Evolutionary conservation across 1,140 invertebrate species (phyloP).

Genomic region (Anadara kagoshimensis): DNA sequence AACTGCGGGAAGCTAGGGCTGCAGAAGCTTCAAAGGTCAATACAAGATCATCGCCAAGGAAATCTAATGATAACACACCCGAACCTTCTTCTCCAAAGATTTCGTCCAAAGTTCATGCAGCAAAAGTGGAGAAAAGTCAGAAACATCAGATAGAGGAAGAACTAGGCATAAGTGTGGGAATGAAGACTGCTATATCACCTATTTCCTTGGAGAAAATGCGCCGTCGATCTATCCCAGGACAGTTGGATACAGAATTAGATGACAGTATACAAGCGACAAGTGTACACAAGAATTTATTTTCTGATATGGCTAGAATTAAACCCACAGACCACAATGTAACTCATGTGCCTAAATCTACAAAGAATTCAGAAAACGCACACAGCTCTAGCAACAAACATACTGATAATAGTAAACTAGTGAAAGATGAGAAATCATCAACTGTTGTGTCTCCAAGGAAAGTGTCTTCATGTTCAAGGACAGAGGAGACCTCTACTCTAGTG

Average conservation of each 20-base stretch:
- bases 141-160: slow-evolving; percentile 1
- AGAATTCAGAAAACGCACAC: no score
- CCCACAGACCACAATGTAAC: no score
- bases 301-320: no score
- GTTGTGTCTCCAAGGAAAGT: no score
- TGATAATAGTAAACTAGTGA: no score
- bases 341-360: no score
- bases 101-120: not conserved
- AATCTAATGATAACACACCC: slow-evolving; percentile 2
- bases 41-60: slow-evolving; percentile 29
- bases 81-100: not conserved
- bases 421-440: no score
- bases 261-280: slow-evolving; percentile 40
- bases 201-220: slow-evolving; percentile 23
- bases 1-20: slow-evolving; percentile 54
- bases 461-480: no score
- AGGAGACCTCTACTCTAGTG: no score
- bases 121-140: slow-evolving; percentile 10
- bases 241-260: slow-evolving; percentile 23
- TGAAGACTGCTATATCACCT: slow-evolving; percentile 12
- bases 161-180: not conserved
- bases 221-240: slow-evolving; percentile 17
- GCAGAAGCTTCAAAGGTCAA: slow-evolving; percentile 8
- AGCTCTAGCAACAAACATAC: no score
- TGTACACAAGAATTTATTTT: slow-evolving; percentile 25